phyloP scores from a whole-genome alignment of 2,113 vertebrate species.

The Neotoma lepida region DNA sequence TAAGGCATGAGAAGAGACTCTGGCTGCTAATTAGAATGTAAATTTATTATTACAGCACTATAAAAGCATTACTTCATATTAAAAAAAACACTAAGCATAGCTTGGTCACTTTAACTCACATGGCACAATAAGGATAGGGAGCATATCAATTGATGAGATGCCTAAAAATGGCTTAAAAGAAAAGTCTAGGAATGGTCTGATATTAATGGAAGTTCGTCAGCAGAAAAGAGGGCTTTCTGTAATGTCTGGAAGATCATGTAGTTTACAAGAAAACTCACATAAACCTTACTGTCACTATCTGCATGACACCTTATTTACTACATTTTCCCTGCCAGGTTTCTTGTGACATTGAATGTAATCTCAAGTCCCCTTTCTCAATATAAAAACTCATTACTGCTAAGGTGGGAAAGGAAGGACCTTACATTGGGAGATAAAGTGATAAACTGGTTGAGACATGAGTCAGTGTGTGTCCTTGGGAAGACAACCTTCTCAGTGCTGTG shows the following conservation, averaged over 20 bases:
- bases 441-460: background rate
- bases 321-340: background rate
- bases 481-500: background rate
- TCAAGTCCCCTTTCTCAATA: background rate
- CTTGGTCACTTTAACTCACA: constrained; percentile 71
- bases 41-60: constrained; percentile 75
- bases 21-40: constrained; percentile 85
- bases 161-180: constrained; percentile 53
- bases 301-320: constrained; percentile 1
- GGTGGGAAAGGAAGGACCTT: constrained; percentile 8
- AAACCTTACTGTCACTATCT: background rate
- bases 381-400: background rate
- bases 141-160: constrained; percentile 62
- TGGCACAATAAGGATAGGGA: background rate
- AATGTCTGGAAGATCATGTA: constrained; percentile 49
- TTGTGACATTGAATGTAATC: background rate
- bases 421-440: background rate
- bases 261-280: background rate
- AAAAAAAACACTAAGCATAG: constrained; percentile 65
- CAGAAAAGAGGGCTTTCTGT: constrained; percentile 26
- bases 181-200: constrained; percentile 37
- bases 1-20: constrained; percentile 81
- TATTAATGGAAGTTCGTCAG: constrained; percentile 46
- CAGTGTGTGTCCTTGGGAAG: background rate
- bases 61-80: constrained; percentile 77